A percentile compares a stretch with the other conserved stretches of the same genome.
phyloP scores from a whole-genome alignment of 2,797 vertebrate species.

The Lagodon rhomboides region DNA sequence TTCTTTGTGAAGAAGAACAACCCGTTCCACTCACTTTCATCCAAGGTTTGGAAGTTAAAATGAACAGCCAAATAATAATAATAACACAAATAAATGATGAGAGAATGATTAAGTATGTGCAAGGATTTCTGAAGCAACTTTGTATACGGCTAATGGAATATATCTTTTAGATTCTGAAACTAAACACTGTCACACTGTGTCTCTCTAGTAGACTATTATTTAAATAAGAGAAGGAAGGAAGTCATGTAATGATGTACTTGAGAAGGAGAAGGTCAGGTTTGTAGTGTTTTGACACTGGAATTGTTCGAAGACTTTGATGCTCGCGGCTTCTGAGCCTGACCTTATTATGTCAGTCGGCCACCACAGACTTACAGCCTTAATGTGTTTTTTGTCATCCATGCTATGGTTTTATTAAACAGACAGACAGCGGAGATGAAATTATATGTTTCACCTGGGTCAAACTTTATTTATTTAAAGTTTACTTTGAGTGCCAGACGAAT shows the following conservation, averaged over 20 bases:
- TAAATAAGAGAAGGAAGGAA: constrained; percentile 1
- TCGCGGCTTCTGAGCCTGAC: constrained; percentile 29
- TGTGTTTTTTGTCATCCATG: constrained; percentile 1
- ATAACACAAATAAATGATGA: not conserved
- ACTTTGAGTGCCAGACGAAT: constrained; percentile 23
- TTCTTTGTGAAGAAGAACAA: constrained; percentile 88
- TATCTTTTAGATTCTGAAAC: not conserved
- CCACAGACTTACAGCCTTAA: not conserved
- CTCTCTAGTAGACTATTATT: not conserved
- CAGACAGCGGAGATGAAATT: not conserved
- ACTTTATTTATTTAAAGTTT: constrained; percentile 28
- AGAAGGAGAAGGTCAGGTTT: constrained; percentile 29
- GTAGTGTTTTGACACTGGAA: constrained; percentile 52
- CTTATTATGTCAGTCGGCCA: constrained; percentile 7
- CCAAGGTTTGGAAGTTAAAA: constrained; percentile 87
- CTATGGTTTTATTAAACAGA: constrained; percentile 23
- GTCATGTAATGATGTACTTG: not conserved
- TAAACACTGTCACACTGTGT: constrained; percentile 1
- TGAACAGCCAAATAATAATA: not conserved
- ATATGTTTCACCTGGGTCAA: constrained; percentile 27
- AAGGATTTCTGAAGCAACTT: not conserved
- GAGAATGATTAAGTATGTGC: constrained; percentile 1
- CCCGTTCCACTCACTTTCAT: constrained; percentile 89
- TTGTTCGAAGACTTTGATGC: constrained; percentile 30
- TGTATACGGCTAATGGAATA: not conserved